Evolutionary conservation across 2,888 invertebrate species (phyloP).

Genomic region (Timema podura): DNA sequence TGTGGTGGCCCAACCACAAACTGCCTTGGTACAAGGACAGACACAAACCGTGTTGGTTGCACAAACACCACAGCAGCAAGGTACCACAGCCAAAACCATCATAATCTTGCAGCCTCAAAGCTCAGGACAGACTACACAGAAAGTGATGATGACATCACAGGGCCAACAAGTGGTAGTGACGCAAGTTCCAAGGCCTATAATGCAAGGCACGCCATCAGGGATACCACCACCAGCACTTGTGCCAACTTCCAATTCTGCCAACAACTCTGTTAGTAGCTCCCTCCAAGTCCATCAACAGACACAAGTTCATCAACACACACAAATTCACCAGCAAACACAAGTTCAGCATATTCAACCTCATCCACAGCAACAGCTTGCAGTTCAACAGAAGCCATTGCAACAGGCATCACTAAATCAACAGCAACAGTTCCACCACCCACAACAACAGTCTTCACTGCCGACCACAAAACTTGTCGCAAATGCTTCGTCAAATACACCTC

Average conservation of each 20-base stretch:
- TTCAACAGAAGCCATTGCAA: too few relatives aligned
- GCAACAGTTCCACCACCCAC: slow-evolving; percentile 12
- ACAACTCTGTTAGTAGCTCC: slow-evolving; percentile 21
- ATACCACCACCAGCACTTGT: slow-evolving; percentile 42
- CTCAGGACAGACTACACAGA: slow-evolving; percentile 41
- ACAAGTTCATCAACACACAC: slow-evolving; percentile 40
- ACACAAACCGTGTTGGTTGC: slow-evolving; percentile 62
- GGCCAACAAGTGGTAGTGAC: slow-evolving; percentile 64
- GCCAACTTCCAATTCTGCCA: slow-evolving; percentile 42
- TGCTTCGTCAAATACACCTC: background rate
- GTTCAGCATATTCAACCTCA: too few relatives aligned
- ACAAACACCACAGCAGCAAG: slow-evolving; percentile 62
- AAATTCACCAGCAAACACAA: too few relatives aligned
- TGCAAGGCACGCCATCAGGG: slow-evolving; percentile 42
- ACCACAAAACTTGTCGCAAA: background rate
- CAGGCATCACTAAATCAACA: background rate
- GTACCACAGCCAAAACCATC: slow-evolving; percentile 62
- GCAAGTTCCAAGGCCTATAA: slow-evolving; percentile 53
- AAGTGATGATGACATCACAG: slow-evolving; percentile 62
- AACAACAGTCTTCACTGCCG: slow-evolving; percentile 15
- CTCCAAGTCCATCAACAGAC: slow-evolving; percentile 43
- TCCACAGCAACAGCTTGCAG: too few relatives aligned
- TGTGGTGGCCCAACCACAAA: slow-evolving; percentile 62
- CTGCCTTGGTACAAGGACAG: slow-evolving; percentile 54
- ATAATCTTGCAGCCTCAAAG: slow-evolving; percentile 62